These are phyloP conservation scores for Diplolepis rosae DNA, from an alignment of 2,888 invertebrate species.

Conservation along the genomic window DNA sequence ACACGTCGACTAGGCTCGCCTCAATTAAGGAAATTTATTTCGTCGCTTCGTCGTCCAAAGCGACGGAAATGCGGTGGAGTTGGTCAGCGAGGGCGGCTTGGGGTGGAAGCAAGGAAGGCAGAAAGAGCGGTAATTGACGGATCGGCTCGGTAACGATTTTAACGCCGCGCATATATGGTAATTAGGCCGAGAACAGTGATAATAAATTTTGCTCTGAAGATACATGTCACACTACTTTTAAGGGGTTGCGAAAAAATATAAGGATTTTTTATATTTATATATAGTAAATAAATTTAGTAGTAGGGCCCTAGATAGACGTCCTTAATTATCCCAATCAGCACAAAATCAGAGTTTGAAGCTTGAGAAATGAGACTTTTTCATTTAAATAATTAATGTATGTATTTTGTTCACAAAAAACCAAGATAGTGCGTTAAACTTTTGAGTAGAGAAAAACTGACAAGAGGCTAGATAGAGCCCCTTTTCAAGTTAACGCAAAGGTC, in stretches of 20 bases:
- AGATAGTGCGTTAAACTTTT: too few species aligned
- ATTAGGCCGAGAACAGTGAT: slow-evolving; percentile 53
- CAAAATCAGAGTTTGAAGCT: too few species aligned
- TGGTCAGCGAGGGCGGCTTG: slow-evolving; percentile 27
- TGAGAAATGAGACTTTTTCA: too few species aligned
- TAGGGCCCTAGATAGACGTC: too few species aligned
- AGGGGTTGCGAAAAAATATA: not conserved
- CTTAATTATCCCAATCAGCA: too few species aligned
- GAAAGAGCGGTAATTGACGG: slow-evolving; percentile 56
- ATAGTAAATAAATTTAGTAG: too few species aligned
- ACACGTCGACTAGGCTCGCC: slow-evolving; percentile 49
- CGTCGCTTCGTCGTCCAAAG: slow-evolving; percentile 47
- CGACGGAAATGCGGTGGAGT: slow-evolving; percentile 45
- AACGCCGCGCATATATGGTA: slow-evolving; percentile 53
- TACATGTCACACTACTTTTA: slow-evolving; percentile 39
- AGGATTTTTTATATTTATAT: too few species aligned
- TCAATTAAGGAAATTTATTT: slow-evolving; percentile 61
- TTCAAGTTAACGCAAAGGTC: too few species aligned
- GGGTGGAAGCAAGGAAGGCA: slow-evolving; percentile 39
- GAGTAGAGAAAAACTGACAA: too few species aligned
- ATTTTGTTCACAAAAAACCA: too few species aligned
- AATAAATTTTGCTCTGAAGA: slow-evolving; percentile 49
- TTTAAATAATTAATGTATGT: too few species aligned
- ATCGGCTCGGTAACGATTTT: slow-evolving; percentile 54
- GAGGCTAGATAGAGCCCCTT: too few species aligned